A percentile compares a stretch with the other conserved stretches of the same genome.
Evolutionary conservation across 2,888 invertebrate genomes (phyloP).

Genomic region (Tetropium fuscum): DNA sequence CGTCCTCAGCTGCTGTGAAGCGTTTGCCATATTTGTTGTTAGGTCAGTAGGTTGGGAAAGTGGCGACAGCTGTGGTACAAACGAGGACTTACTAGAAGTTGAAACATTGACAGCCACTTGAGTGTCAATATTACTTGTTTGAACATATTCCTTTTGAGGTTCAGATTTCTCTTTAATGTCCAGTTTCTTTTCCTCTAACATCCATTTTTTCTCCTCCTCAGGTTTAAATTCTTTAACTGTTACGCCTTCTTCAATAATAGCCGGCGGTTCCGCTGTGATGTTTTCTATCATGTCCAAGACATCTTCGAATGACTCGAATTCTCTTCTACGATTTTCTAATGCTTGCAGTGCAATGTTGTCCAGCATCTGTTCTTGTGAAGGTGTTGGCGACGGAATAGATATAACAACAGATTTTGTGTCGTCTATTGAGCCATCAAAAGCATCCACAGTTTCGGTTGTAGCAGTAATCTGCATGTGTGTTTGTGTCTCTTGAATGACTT

Average conservation of each 20-base stretch:
- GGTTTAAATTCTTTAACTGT: slow-evolving; percentile 40
- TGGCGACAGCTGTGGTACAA: slow-evolving; percentile 77
- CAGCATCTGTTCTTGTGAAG: slow-evolving; percentile 74
- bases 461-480: slow-evolving; percentile 58
- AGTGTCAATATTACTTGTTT: slow-evolving; percentile 28
- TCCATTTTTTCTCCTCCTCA: slow-evolving; percentile 18
- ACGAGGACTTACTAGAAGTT: slow-evolving; percentile 57
- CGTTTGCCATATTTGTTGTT: slow-evolving; percentile 79
- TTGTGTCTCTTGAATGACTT: slow-evolving; percentile 61
- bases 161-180: slow-evolving; percentile 40
- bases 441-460: slow-evolving; percentile 69
- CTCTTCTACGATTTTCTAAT: slow-evolving; percentile 68
- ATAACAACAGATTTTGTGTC: slow-evolving; percentile 75
- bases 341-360: slow-evolving; percentile 75
- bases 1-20: slow-evolving; percentile 76
- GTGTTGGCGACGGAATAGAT: slow-evolving; percentile 75
- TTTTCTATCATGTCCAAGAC: slow-evolving; percentile 79
- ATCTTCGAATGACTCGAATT: slow-evolving; percentile 76
- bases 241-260: slow-evolving; percentile 52
- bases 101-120: slow-evolving; percentile 46
- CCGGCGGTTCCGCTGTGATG: slow-evolving; percentile 64
- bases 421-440: slow-evolving; percentile 71
- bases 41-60: slow-evolving; percentile 79
- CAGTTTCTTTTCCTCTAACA: too few relatives aligned
- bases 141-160: slow-evolving; percentile 16